Percentiles rank a stretch among this genome's conserved stretches.
Conservation (phyloP, 2,888 invertebrate species). For the Zelleria hepariella region DNA sequence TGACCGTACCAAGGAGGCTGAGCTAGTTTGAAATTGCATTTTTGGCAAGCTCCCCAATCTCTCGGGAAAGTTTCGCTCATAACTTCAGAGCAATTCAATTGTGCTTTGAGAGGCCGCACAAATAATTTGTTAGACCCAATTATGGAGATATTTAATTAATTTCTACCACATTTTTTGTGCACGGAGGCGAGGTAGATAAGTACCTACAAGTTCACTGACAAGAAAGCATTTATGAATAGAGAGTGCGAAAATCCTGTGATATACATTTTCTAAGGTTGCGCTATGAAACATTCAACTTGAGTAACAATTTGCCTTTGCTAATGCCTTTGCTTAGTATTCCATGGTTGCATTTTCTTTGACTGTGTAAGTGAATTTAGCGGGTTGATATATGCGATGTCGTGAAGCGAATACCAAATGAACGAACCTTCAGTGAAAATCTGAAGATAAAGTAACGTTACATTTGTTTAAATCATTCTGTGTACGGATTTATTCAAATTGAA, state of each 20-base stretch:
- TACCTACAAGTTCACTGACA: background rate
- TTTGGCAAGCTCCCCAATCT: background rate
- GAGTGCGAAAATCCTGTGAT: too few species aligned
- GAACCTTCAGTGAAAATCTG: conserved; percentile 14
- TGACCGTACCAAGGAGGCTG: background rate
- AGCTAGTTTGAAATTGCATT: background rate
- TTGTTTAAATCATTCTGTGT: background rate
- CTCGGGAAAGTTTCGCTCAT: background rate
- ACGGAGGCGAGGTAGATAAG: too few species aligned
- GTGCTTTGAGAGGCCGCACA: background rate
- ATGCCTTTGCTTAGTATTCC: background rate
- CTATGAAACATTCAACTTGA: background rate
- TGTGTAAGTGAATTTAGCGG: conserved; percentile 36
- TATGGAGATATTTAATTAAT: background rate
- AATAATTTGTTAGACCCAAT: background rate
- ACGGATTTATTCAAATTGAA: background rate
- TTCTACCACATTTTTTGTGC: too few species aligned
- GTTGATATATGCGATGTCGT: conserved; percentile 22
- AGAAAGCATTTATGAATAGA: too few species aligned
- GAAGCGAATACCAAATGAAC: conserved; percentile 40
- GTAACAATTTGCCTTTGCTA: background rate
- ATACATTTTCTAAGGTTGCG: background rate
- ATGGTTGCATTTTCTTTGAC: conserved; percentile 1
- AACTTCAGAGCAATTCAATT: background rate
- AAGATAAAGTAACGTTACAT: background rate